These are phyloP conservation scores for Phycodurus eques DNA, from an alignment of 2,113 vertebrate species.

Conservation along the genomic window DNA sequence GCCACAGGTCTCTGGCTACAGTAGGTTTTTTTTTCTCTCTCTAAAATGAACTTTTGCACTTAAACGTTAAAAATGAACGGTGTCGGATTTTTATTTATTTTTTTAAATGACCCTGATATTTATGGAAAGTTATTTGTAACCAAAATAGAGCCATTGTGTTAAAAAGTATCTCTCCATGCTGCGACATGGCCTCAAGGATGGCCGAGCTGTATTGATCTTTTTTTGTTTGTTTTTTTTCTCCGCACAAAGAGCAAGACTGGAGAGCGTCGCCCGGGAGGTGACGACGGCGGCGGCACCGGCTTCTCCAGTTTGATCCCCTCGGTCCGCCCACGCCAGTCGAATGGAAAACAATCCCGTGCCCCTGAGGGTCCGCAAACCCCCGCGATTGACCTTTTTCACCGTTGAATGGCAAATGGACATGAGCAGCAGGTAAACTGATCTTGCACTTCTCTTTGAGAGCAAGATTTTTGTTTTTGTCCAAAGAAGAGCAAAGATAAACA, in stretches of 20 bases:
- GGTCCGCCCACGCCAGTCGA: constrained; percentile 4
- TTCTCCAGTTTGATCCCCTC: constrained; percentile 17
- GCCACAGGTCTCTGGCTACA: too few species aligned
- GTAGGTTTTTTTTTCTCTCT: too few species aligned
- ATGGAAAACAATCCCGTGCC: constrained; percentile 4
- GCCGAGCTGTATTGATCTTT: background rate
- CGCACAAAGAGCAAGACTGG: background rate
- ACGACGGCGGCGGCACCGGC: background rate
- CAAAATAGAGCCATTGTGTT: background rate
- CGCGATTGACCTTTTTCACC: constrained; percentile 12
- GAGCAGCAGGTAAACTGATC: constrained; percentile 16
- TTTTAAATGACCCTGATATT: too few species aligned
- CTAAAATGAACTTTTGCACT: background rate
- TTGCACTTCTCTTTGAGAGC: background rate
- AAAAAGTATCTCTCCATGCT: background rate
- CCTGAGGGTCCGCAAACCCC: constrained; percentile 16
- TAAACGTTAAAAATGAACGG: too few species aligned
- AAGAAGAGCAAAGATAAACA: background rate
- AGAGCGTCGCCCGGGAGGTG: background rate
- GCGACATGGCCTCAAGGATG: background rate
- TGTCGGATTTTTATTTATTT: too few species aligned
- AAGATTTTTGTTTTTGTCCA: background rate
- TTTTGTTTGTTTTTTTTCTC: background rate
- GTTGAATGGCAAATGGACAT: background rate
- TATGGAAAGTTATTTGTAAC: too few species aligned